phyloP scores from a whole-genome alignment of 2,888 invertebrate species.

The Ischnura elegans region DNA sequence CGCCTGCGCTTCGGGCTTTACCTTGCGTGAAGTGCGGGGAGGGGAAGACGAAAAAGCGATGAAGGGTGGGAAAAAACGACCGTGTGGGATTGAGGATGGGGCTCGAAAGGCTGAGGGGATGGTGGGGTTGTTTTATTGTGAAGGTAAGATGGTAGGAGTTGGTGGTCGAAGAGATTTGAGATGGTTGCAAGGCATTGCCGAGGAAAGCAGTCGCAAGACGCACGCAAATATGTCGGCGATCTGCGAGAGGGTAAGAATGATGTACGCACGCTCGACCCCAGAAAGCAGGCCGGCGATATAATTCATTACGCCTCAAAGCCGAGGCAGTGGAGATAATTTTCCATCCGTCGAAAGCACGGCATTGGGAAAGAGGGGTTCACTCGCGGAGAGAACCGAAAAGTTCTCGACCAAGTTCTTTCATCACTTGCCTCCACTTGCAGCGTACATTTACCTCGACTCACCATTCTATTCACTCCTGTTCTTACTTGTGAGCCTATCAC shows the following conservation, averaged over 20 bases:
- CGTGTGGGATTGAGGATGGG: background rate
- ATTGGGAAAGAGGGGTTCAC: background rate
- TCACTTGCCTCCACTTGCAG: background rate
- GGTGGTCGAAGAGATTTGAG: conserved; percentile 47
- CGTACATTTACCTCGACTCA: background rate
- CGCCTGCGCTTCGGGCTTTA: background rate
- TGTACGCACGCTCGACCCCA: conserved; percentile 33
- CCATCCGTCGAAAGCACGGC: background rate
- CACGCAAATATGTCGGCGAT: conserved; percentile 21
- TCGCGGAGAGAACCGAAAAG: background rate
- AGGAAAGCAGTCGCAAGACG: conserved; percentile 1
- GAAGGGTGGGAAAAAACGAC: background rate
- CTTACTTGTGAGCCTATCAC: no score
- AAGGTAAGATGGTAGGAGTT: background rate
- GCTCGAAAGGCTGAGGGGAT: background rate
- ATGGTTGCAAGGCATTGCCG: conserved; percentile 42
- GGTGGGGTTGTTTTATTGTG: background rate
- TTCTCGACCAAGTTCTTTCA: background rate
- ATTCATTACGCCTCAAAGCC: conserved; percentile 21
- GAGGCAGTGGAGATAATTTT: background rate
- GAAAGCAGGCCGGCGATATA: conserved; percentile 17
- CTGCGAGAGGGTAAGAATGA: conserved; percentile 40
- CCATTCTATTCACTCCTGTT: no score
- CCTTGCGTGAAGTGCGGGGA: background rate
- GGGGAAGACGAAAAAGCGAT: background rate